These are phyloP conservation scores for Drosophila pectinifera DNA, from an alignment of 1,140 invertebrate species.

Conservation along the genomic window DNA sequence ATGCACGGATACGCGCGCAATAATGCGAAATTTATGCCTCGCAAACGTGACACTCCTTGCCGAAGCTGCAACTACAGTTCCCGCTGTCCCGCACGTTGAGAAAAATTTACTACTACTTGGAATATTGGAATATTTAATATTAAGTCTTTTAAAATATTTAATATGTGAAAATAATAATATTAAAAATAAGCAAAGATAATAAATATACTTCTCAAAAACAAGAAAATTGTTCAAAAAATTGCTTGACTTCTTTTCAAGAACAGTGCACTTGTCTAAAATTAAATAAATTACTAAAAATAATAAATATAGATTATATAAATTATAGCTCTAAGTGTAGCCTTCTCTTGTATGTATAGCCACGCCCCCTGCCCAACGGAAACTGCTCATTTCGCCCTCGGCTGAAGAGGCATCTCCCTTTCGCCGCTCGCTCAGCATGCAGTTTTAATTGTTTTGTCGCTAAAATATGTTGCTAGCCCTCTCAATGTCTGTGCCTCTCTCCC, in stretches of 20 bases:
- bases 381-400: constrained; percentile 62
- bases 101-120: neutral
- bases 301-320: neutral
- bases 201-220: neutral
- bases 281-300: neutral
- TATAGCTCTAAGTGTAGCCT: constrained; percentile 4
- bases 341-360: neutral
- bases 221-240: no score
- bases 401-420: constrained; percentile 26
- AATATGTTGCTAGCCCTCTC: constrained; percentile 49
- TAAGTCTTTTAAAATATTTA: neutral
- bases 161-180: neutral
- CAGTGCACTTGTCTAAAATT: neutral
- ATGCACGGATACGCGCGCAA: constrained; percentile 74
- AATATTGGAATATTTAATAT: neutral
- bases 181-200: neutral
- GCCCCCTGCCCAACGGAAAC: constrained; percentile 44
- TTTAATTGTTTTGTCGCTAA: constrained; percentile 77
- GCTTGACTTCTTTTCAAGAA: neutral
- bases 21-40: constrained; percentile 77
- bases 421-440: constrained; percentile 65
- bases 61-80: constrained; percentile 22
- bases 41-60: constrained; percentile 68
- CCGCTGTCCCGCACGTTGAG: neutral
- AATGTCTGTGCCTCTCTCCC: constrained; percentile 8